These are phyloP conservation scores for Pachypsylla venusta DNA, from an alignment of 1,140 invertebrate species.

Conservation along the genomic window DNA sequence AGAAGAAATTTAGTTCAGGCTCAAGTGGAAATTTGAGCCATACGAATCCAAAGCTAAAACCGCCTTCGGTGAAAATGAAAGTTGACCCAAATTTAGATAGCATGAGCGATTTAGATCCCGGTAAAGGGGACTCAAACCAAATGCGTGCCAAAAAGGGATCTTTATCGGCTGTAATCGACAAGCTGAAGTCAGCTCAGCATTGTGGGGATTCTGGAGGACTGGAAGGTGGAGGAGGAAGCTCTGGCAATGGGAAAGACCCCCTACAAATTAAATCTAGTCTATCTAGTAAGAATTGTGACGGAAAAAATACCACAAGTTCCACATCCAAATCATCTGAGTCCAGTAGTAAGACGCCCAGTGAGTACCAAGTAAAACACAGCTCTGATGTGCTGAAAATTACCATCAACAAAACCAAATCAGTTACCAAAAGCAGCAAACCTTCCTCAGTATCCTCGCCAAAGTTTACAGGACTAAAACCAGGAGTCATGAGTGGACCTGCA, in stretches of 20 bases:
- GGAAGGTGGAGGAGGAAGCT: conserved; percentile 20
- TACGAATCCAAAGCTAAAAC: conserved; percentile 49
- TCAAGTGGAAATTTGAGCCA: conserved; percentile 31
- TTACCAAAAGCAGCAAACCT: conserved; percentile 38
- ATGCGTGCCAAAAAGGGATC: conserved; percentile 56
- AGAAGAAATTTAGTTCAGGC: conserved; percentile 27
- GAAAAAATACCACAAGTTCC: conserved; percentile 39
- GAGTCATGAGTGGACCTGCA: conserved; percentile 61
- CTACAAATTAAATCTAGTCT: neutral
- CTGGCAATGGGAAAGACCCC: conserved; percentile 20
- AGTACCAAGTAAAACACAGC: conserved; percentile 74
- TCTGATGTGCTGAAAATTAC: conserved; percentile 77
- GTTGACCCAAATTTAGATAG: conserved; percentile 38
- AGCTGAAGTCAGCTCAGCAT: conserved; percentile 59
- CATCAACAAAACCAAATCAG: conserved; percentile 60
- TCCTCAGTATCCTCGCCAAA: conserved; percentile 35
- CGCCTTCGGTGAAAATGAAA: conserved; percentile 46
- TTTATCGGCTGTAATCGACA: conserved; percentile 71
- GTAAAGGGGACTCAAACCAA: conserved; percentile 32
- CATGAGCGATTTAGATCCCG: conserved; percentile 8
- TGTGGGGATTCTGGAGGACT: conserved; percentile 28
- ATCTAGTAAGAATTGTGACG: conserved; percentile 25
- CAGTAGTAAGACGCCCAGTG: conserved; percentile 51
- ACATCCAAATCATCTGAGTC: conserved; percentile 36
- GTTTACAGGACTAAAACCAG: conserved; percentile 68